Evolutionary conservation across 2,888 invertebrate species (phyloP).

Genomic region (Acrobasis suavella): DNA sequence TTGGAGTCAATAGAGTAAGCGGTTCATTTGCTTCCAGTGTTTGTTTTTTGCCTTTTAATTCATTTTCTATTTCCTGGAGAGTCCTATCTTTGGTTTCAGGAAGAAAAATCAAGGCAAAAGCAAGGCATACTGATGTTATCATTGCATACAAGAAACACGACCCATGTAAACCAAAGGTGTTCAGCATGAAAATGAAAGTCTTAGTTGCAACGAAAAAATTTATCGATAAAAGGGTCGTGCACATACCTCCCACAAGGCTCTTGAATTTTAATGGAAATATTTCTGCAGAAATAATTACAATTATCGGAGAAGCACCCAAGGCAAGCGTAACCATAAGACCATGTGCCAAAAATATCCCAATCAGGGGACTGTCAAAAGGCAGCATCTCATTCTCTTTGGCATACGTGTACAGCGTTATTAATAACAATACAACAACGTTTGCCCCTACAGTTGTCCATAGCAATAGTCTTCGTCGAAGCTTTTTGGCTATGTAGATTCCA

Average conservation of each 20-base stretch:
- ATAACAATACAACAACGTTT: slow-evolving; percentile 21
- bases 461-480: slow-evolving; percentile 24
- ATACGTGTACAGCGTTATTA: slow-evolving; percentile 21
- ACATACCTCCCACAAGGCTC: slow-evolving; percentile 44
- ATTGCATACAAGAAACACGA: slow-evolving; percentile 26
- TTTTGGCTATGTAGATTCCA: slow-evolving; percentile 37
- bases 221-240: slow-evolving; percentile 41
- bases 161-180: slow-evolving; percentile 38
- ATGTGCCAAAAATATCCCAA: slow-evolving; percentile 32
- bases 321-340: slow-evolving; percentile 36
- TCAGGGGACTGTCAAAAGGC: slow-evolving; percentile 28
- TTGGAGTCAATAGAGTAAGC: too few species aligned
- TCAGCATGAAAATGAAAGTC: slow-evolving; percentile 37
- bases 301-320: slow-evolving; percentile 35
- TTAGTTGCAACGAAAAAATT: slow-evolving; percentile 41
- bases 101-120: neutral
- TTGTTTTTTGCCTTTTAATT: slow-evolving; percentile 47
- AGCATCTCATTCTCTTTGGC: slow-evolving; percentile 12
- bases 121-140: neutral
- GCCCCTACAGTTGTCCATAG: slow-evolving; percentile 24
- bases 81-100: slow-evolving; percentile 62
- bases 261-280: slow-evolving; percentile 39
- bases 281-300: slow-evolving; percentile 37
- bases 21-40: neutral
- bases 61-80: slow-evolving; percentile 57